These are phyloP conservation scores for Pelvicachromis taeniatus DNA, from an alignment of 2,113 vertebrate genomes.

Conservation along the genomic window DNA sequence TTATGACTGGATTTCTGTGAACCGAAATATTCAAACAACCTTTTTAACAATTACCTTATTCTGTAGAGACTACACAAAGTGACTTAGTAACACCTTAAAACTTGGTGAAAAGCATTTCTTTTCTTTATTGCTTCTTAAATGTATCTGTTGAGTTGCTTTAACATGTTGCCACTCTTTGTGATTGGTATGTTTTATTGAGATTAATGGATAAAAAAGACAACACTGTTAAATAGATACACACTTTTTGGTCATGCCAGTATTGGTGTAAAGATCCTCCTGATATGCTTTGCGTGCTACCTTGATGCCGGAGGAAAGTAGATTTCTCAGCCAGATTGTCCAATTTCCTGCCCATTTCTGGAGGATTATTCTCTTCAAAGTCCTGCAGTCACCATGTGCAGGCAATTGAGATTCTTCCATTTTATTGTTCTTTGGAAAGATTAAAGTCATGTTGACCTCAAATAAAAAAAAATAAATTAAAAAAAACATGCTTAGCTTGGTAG, in stretches of 20 bases:
- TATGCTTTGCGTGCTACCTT: neutral
- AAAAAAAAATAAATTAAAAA: neutral
- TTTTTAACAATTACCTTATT: neutral
- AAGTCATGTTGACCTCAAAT: neutral
- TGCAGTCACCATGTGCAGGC: neutral
- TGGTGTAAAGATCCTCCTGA: neutral
- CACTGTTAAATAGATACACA: neutral
- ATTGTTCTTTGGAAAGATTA: neutral
- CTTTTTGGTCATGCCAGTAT: neutral
- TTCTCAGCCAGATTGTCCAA: slow-evolving; percentile 24
- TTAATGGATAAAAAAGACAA: neutral
- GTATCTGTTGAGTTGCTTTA: neutral
- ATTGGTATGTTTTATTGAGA: neutral
- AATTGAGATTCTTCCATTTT: neutral
- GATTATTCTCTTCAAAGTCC: slow-evolving; percentile 8
- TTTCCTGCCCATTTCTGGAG: slow-evolving; percentile 26
- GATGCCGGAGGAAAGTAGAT: slow-evolving; percentile 9
- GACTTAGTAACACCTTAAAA: neutral
- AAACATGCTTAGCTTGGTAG: neutral
- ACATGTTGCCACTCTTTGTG: neutral
- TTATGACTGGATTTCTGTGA: neutral
- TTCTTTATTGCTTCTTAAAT: neutral
- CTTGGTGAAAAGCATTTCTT: neutral
- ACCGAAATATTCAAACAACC: neutral
- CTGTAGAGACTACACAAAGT: neutral